Percentiles rank a stretch among this genome's conserved stretches.
These are phyloP conservation scores for Lophius americanus DNA, from an alignment of 2,797 vertebrate genomes.

Conservation along the genomic window DNA sequence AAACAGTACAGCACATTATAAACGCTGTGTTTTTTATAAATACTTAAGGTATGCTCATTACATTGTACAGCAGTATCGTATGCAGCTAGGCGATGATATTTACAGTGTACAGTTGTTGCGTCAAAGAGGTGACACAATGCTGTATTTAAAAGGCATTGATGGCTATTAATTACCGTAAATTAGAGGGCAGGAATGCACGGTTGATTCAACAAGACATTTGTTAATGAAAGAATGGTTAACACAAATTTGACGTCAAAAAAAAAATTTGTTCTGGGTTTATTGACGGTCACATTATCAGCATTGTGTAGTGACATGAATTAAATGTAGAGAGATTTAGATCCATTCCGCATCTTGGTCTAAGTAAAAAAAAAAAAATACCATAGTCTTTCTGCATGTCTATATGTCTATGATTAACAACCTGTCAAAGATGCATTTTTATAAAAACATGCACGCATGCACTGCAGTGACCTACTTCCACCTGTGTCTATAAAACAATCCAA, in stretches of 20 bases:
- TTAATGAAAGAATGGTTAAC: constrained; percentile 14
- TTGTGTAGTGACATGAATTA: constrained; percentile 19
- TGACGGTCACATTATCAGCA: constrained; percentile 17
- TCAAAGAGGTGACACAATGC: constrained; percentile 28
- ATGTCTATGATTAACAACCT: background rate
- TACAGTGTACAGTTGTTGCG: constrained; percentile 29
- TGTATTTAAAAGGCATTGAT: constrained; percentile 58
- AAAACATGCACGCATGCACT: constrained; percentile 37
- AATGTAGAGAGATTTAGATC: constrained; percentile 6
- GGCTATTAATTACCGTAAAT: constrained; percentile 23
- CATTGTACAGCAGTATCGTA: constrained; percentile 16
- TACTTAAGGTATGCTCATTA: background rate
- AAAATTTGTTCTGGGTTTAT: background rate
- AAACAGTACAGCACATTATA: background rate
- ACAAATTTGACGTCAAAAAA: constrained; percentile 22
- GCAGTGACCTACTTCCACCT: constrained; percentile 64
- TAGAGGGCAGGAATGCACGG: constrained; percentile 30
- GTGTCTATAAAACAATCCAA: constrained; percentile 60
- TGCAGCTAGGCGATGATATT: constrained; percentile 26
- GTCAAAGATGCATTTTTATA: constrained; percentile 32
- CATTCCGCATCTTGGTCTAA: constrained; percentile 20
- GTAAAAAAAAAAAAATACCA: constrained; percentile 1
- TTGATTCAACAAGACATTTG: constrained; percentile 40
- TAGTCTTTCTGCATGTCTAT: background rate
- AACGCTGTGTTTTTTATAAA: background rate